Evolutionary conservation across 2,888 invertebrate species (phyloP), one percentile per base, ranked within the genome.

Genomic region (Nipponacmea schrenckii): DNA sequence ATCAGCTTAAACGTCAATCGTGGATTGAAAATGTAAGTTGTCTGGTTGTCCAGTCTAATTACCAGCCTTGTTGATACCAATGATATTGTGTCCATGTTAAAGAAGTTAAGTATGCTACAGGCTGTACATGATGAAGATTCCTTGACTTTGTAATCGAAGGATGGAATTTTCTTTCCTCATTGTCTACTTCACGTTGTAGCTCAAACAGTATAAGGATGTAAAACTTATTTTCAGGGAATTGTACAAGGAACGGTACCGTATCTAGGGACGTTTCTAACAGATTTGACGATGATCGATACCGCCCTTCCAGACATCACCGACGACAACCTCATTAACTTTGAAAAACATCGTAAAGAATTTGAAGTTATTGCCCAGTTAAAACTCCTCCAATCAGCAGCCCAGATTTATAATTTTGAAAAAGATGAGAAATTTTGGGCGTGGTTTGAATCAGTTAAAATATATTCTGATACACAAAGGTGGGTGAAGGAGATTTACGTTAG

Each of bases 251-350:
- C 98, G 2, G 96, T 98, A 85, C 99, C 99, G 17, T 99, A 98
- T 88, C 91, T 99, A 76, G 98, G 98, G 39, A 98, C 98, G 4
- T 99, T 99, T 90, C 91, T 99, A 71, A 99, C 98, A 2, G 99
- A 99, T 90, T 92, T 99, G 78, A 98, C 97, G 0, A 98, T 98
- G 97, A 96, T 98, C 84, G 97, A 99, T 90, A 96, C 97, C 17
- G 98, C 98, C 48, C 83, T 85, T 67, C 80, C 83, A 0, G 85
- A 86, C 76, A 70, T 77, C 94, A 86, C 82, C 1, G 82, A 85
- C 72, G 88, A 88, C 24, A 94, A 94, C 65, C 91, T 98, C 66
- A 96, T 99, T 67, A 99, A 99, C 90, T 98, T 99, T 89, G 98
- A 99, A 88, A 99, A 99, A 89, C 93, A 96, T 72, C 91, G 98